Conservation (phyloP, 2,797 vertebrate species). For the Enoplosus armatus region DNA sequence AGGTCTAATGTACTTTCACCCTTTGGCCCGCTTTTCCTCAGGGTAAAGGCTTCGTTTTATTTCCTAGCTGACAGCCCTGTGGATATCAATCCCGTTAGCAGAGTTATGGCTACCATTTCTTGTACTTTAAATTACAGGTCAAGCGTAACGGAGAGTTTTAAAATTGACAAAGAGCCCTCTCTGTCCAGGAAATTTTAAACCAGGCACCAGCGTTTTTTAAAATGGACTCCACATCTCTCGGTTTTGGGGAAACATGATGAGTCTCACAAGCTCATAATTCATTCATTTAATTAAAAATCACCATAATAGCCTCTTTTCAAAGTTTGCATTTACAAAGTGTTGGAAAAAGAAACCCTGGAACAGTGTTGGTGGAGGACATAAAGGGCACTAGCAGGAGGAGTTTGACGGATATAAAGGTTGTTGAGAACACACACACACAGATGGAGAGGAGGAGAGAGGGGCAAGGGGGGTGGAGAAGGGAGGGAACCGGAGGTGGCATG, state of each 20-base stretch:
- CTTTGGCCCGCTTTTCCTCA: background rate
- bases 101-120: constrained; percentile 55
- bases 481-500: constrained; percentile 56
- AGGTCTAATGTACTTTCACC: constrained; percentile 22
- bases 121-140: constrained; percentile 62
- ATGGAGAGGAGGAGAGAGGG: constrained; percentile 64
- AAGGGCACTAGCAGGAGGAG: constrained; percentile 48
- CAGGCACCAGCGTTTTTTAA: constrained; percentile 36
- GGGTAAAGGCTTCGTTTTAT: constrained; percentile 55
- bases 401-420: constrained; percentile 43
- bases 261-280: background rate
- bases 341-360: background rate
- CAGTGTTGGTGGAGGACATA: constrained; percentile 31
- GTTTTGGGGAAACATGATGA: constrained; percentile 9
- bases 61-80: constrained; percentile 51
- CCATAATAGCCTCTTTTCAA: constrained; percentile 19
- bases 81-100: constrained; percentile 60
- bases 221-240: background rate
- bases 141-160: constrained; percentile 38
- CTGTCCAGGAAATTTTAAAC: constrained; percentile 30
- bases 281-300: constrained; percentile 28
- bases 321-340: constrained; percentile 11
- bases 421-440: constrained; percentile 61
- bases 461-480: constrained; percentile 51
- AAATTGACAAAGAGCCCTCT: constrained; percentile 43